phyloP scores from a whole-genome alignment of 2,797 vertebrate species.

The Squalus acanthias region DNA sequence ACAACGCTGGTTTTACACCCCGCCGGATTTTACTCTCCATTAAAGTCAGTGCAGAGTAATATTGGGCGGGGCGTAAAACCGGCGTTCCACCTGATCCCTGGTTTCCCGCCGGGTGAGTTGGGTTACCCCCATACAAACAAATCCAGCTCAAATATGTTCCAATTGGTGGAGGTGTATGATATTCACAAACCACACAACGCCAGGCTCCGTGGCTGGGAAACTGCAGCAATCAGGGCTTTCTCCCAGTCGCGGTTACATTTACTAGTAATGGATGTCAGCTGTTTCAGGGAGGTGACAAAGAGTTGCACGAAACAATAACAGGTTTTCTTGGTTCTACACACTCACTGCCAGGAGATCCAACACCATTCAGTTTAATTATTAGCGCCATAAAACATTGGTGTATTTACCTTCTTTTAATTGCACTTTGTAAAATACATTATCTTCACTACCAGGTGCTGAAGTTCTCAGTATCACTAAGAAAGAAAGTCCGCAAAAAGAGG shows the following conservation, averaged over 20 bases:
- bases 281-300: not conserved
- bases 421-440: slow-evolving; percentile 55
- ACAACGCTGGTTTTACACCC: not conserved
- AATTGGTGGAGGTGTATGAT: not conserved
- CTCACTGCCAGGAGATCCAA: slow-evolving; percentile 44
- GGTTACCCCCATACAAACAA: not conserved
- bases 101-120: not conserved
- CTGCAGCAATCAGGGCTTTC: not conserved
- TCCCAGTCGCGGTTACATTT: not conserved
- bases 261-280: not conserved
- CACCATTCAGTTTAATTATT: slow-evolving; percentile 62
- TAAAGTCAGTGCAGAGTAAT: not conserved
- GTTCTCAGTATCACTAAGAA: slow-evolving; percentile 59
- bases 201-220: not conserved
- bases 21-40: not conserved
- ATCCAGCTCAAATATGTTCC: not conserved
- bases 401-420: slow-evolving; percentile 57
- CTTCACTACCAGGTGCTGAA: slow-evolving; percentile 56
- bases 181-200: not conserved
- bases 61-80: not conserved
- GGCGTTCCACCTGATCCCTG: too few species aligned
- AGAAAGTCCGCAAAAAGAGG: slow-evolving; percentile 21
- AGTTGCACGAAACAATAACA: not conserved
- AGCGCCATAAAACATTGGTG: slow-evolving; percentile 55
- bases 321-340: not conserved